phyloP scores from a whole-genome alignment of 1,140 invertebrate genomes.

The Drosophila ogumai region DNA sequence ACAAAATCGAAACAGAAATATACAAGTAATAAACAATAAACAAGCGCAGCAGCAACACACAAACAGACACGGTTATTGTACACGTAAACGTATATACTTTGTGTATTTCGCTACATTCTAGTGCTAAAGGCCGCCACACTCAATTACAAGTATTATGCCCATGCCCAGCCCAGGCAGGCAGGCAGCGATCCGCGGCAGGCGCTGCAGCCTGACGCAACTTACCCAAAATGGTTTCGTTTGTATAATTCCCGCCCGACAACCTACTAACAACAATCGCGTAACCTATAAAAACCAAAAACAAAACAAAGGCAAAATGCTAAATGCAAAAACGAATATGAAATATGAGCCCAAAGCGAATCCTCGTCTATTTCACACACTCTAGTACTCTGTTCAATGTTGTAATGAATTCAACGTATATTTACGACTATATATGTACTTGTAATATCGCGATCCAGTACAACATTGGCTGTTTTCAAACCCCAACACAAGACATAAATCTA shows the following conservation, averaged over 20 bases:
- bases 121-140: constrained; percentile 69
- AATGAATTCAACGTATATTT: constrained; percentile 72
- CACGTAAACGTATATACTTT: constrained; percentile 46
- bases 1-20: constrained; percentile 40
- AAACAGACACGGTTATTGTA: constrained; percentile 44
- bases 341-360: constrained; percentile 50
- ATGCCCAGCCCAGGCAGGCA: constrained; percentile 52
- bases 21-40: constrained; percentile 49
- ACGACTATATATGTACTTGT: constrained; percentile 53
- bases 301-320: constrained; percentile 49
- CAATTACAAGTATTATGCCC: constrained; percentile 71
- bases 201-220: constrained; percentile 31
- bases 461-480: constrained; percentile 71
- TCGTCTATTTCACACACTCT: constrained; percentile 56
- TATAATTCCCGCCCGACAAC: constrained; percentile 54
- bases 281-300: constrained; percentile 38
- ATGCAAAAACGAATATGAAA: constrained; percentile 38
- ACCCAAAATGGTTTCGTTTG: constrained; percentile 71
- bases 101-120: constrained; percentile 75
- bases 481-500: constrained; percentile 57
- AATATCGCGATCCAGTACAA: constrained; percentile 45
- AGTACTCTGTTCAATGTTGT: constrained; percentile 81
- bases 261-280: constrained; percentile 44
- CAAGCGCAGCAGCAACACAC: constrained; percentile 32
- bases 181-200: constrained; percentile 38